These are phyloP conservation scores for Ariopsis seemanni DNA, from an alignment of 2,113 vertebrate genomes.

Conservation along the genomic window DNA sequence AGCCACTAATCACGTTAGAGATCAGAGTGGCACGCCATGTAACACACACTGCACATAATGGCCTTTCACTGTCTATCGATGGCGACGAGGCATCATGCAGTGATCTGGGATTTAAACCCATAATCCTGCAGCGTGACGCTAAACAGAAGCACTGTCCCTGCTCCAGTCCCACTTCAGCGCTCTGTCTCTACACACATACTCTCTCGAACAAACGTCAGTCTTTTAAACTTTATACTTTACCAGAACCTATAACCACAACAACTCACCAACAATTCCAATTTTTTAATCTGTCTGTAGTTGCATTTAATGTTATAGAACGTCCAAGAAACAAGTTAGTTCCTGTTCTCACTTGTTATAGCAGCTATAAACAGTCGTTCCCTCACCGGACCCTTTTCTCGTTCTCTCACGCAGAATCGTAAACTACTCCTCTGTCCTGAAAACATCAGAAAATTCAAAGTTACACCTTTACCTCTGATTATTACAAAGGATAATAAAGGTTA, in stretches of 20 bases:
- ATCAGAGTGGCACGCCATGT: neutral
- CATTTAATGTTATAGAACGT: too few relatives aligned
- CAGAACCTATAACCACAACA: neutral
- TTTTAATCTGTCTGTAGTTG: neutral
- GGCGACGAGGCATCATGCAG: neutral
- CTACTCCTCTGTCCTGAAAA: too few relatives aligned
- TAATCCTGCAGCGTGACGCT: slow-evolving; percentile 6
- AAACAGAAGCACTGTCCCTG: slow-evolving; percentile 5
- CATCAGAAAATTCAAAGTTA: too few relatives aligned
- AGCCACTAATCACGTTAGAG: slow-evolving; percentile 38
- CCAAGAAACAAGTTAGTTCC: too few relatives aligned
- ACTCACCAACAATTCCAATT: neutral
- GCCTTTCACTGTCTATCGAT: slow-evolving; percentile 13
- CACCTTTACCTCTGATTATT: too few relatives aligned
- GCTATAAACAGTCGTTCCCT: too few relatives aligned
- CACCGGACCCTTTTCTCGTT: too few relatives aligned
- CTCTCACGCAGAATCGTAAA: too few relatives aligned
- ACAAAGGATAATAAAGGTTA: too few relatives aligned
- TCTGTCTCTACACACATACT: neutral
- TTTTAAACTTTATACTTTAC: neutral
- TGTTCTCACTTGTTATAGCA: too few relatives aligned
- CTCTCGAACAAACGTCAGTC: too few relatives aligned
- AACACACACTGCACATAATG: slow-evolving; percentile 11
- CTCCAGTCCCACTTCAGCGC: neutral
- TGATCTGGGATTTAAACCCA: slow-evolving; percentile 21